Conservation (phyloP, 2,113 vertebrate species). For the Trogon melanurus region DNA sequence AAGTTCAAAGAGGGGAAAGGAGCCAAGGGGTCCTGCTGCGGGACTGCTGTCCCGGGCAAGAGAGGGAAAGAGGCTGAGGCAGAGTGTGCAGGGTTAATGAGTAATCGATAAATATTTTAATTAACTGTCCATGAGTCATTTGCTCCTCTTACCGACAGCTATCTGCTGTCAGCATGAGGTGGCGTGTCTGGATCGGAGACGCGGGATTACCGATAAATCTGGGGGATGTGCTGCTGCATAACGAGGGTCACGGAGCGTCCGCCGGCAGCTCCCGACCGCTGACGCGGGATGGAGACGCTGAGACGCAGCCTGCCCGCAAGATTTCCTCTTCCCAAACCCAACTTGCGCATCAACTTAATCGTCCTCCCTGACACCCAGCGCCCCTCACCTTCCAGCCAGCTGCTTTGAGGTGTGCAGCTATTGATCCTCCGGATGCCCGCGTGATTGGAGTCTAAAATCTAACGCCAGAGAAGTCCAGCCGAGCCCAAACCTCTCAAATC, state of each 20-base stretch:
- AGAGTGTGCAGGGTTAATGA: not conserved
- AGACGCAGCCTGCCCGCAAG: not conserved
- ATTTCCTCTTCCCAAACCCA: not conserved
- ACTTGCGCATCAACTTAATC: not conserved
- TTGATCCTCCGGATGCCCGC: constrained; percentile 57
- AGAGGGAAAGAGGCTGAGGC: not conserved
- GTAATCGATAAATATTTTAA: not conserved
- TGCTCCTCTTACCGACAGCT: not conserved
- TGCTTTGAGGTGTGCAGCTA: constrained; percentile 40
- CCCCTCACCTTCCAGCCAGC: constrained; percentile 1
- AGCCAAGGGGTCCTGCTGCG: no score
- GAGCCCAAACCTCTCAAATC: constrained; percentile 73
- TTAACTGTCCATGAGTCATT: not conserved
- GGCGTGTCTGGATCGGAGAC: rapidly evolving
- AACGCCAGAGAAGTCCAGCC: constrained; percentile 47
- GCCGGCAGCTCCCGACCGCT: rapidly evolving
- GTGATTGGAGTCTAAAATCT: constrained; percentile 65
- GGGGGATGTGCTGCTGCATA: not conserved
- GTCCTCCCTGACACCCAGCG: not conserved
- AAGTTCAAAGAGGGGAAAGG: not conserved
- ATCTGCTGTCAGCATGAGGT: not conserved
- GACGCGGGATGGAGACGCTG: not conserved
- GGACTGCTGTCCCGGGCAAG: not conserved
- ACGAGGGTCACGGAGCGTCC: rapidly evolving
- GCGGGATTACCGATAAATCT: not conserved